A percentile compares a stretch with the other conserved stretches of the same genome.
phyloP scores from a whole-genome alignment of 2,797 vertebrate species.

The Anabas testudineus region DNA sequence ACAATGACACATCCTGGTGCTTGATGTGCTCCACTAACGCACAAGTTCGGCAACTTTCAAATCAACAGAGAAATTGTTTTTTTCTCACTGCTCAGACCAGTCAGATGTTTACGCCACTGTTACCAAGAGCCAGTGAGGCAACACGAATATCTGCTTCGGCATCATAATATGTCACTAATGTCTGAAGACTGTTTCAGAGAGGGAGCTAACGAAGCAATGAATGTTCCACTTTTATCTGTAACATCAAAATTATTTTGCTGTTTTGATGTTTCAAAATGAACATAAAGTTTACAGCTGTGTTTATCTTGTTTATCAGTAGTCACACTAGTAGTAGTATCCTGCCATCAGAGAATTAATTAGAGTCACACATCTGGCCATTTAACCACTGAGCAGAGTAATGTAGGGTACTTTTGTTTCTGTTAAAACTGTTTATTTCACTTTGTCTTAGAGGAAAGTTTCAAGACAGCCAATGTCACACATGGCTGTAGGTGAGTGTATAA shows the following conservation, averaged over 20 bases:
- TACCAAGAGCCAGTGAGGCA: neutral
- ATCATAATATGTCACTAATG: neutral
- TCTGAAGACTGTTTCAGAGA: neutral
- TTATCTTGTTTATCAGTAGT: no score
- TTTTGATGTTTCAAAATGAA: neutral
- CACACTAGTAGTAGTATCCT: no score
- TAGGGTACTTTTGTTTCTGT: no score
- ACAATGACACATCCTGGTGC: neutral
- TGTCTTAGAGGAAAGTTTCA: conserved; percentile 8
- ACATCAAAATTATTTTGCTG: neutral
- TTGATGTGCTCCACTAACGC: conserved; percentile 2
- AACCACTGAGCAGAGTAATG: neutral
- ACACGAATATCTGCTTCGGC: neutral
- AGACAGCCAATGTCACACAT: neutral
- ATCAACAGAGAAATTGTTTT: neutral
- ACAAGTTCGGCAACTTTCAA: neutral
- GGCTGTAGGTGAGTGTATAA: no score
- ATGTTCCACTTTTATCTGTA: neutral
- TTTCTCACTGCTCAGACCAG: neutral
- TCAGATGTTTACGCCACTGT: neutral
- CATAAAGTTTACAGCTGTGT: no score
- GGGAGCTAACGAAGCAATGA: neutral
- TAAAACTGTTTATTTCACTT: no score
- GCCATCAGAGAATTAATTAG: no score
- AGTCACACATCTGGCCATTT: no score